phyloP scores from a whole-genome alignment of 2,888 invertebrate species.

The Ectemnius lituratus region DNA sequence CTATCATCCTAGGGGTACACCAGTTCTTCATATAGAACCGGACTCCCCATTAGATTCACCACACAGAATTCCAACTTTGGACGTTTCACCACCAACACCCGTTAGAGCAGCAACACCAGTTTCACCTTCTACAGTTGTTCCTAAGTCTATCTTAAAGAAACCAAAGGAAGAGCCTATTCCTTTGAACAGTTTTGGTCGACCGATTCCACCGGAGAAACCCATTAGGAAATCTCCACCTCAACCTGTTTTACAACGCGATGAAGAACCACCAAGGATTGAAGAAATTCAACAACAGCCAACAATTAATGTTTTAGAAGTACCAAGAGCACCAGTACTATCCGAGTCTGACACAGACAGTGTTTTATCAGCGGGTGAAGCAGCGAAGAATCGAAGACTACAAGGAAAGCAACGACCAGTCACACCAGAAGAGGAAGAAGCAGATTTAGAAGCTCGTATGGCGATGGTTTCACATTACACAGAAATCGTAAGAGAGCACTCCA shows the following conservation, averaged over 20 bases:
- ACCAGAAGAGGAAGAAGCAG: constrained; percentile 68
- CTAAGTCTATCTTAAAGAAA: constrained; percentile 89
- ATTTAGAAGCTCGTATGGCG: constrained; percentile 70
- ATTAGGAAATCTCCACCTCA: constrained; percentile 55
- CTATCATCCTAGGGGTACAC: constrained; percentile 70
- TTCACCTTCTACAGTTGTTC: constrained; percentile 74
- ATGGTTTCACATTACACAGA: constrained; percentile 90
- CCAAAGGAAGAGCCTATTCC: constrained; percentile 72
- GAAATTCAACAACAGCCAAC: constrained; percentile 43
- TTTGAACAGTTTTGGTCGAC: constrained; percentile 69
- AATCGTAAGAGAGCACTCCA: constrained; percentile 86
- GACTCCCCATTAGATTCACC: constrained; percentile 51
- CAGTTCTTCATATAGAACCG: constrained; percentile 56
- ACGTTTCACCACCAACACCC: constrained; percentile 42
- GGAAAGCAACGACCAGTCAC: constrained; percentile 66
- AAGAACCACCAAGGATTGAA: constrained; percentile 5
- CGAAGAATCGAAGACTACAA: constrained; percentile 71
- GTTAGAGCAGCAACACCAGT: constrained; percentile 30
- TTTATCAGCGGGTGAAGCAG: constrained; percentile 74
- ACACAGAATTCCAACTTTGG: constrained; percentile 36
- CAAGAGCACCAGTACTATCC: constrained; percentile 59
- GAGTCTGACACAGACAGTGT: constrained; percentile 74
- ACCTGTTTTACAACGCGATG: constrained; percentile 11
- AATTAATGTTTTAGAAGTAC: constrained; percentile 66
- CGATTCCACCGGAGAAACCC: constrained; percentile 73